These are phyloP conservation scores for Hirtodrosophila alboralis DNA, from an alignment of 2,888 invertebrate species.

Conservation along the genomic window DNA sequence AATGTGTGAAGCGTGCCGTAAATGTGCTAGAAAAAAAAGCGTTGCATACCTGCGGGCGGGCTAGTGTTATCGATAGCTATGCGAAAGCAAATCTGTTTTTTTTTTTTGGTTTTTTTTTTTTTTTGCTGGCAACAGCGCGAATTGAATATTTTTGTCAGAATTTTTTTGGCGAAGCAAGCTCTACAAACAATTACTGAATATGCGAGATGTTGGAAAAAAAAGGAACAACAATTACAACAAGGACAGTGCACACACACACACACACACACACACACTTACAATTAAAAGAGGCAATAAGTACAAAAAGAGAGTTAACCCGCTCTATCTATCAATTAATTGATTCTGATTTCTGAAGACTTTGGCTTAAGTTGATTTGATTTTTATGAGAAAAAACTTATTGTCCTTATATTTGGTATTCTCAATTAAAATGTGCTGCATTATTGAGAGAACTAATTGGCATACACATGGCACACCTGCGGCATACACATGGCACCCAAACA, in stretches of 20 bases:
- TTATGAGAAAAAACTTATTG: too few relatives aligned
- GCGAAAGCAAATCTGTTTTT: conserved; percentile 31
- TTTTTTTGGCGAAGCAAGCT: conserved; percentile 9
- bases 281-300: too few relatives aligned
- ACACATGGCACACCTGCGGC: too few relatives aligned
- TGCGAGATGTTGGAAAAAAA: conserved; percentile 15
- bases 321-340: too few relatives aligned
- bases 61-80: conserved; percentile 26
- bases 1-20: conserved; percentile 45
- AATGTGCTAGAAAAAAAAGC: conserved; percentile 7
- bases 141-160: conserved; percentile 39
- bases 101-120: too few relatives aligned
- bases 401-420: too few relatives aligned
- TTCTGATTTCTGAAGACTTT: too few relatives aligned
- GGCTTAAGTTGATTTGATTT: too few relatives aligned
- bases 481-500: too few relatives aligned
- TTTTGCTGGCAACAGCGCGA: conserved; percentile 46
- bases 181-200: conserved; percentile 56
- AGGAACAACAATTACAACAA: conserved; percentile 18
- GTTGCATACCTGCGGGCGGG: conserved; percentile 28
- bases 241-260: conserved; percentile 33
- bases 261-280: conserved; percentile 18
- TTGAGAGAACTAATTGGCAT: too few relatives aligned
- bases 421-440: too few relatives aligned
- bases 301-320: too few relatives aligned